phyloP scores from a whole-genome alignment of 1,140 invertebrate genomes.

The Pantala flavescens region DNA sequence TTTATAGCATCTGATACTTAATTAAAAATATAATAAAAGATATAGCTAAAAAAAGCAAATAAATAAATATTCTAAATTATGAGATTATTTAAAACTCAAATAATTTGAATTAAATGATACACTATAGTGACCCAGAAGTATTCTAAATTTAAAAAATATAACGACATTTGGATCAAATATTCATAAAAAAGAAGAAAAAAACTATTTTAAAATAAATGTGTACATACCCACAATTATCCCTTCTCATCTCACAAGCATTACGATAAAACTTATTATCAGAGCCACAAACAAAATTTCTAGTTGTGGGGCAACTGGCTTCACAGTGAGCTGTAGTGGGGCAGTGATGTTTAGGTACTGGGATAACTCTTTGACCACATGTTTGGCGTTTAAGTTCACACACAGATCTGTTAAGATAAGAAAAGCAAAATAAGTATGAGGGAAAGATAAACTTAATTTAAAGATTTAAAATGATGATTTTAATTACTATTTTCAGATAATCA shows the following conservation, averaged over 20 bases:
- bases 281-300: conserved; percentile 75
- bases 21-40: too few relatives aligned
- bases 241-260: conserved; percentile 87
- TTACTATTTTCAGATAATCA: too few relatives aligned
- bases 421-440: neutral
- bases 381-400: conserved; percentile 73
- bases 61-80: too few relatives aligned
- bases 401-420: conserved; percentile 51
- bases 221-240: conserved; percentile 76
- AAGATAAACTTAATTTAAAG: neutral
- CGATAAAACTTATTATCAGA: conserved; percentile 85
- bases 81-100: too few relatives aligned
- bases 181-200: too few relatives aligned
- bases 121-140: too few relatives aligned
- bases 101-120: too few relatives aligned
- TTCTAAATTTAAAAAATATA: too few relatives aligned
- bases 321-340: conserved; percentile 73
- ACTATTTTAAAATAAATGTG: neutral
- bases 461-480: too few relatives aligned
- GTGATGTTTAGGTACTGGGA: conserved; percentile 63
- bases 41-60: too few relatives aligned
- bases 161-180: too few relatives aligned
- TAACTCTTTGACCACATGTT: conserved; percentile 76
- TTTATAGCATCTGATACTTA: too few relatives aligned
- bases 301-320: conserved; percentile 59